Evolutionary conservation across 2,797 vertebrate species (phyloP), one percentile per base, ranked within the genome.

Genomic region (Morelia viridis): DNA sequence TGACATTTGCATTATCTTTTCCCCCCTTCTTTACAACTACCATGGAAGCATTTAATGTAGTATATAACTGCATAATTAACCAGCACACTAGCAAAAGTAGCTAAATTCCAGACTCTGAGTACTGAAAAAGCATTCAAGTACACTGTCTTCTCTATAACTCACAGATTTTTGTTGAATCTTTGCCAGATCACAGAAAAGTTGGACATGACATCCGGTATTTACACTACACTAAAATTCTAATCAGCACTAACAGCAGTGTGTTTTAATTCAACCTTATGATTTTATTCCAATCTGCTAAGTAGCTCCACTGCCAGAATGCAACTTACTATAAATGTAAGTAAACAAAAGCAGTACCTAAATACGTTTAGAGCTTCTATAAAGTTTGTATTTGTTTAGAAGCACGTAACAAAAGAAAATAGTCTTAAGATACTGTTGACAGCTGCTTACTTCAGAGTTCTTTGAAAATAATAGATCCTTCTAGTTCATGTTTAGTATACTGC

Each of bases 211-310:
- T 97, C 97, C 96, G 94, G 97, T 98, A 98, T 98, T 98, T 98
- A 98, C 97, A 98, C 97, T 97, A 97, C 97, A 97, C 97, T 98
- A 97, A 97, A 97, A 97, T 98, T 97, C 97, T 98, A 97, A 98
- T 98, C 97, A 97, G 97, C 96, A 96, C 97, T 97, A 97, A 97
- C 97, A 97, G 97, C 97, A 97, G 97, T 97, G 97, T 98, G 97
- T 97, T 98, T 98, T 98, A 98, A 98, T 98, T 98, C 97, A 97
- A 97, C 97, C 97, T 97, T 97, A 97, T 97, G 97, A 98, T 98
- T 98, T 98, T 97, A 97, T 97, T 97, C 97, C 97, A 98, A 98
- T 98, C 97, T 98, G 97, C 97, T 97, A 97, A 97, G 97, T 95
- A 97, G 96, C 97, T 97, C 97, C 97, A 97, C 97, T 98, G 97